Evolutionary conservation across 2,888 invertebrate genomes (phyloP).

Genomic region (Phania funesta): DNA sequence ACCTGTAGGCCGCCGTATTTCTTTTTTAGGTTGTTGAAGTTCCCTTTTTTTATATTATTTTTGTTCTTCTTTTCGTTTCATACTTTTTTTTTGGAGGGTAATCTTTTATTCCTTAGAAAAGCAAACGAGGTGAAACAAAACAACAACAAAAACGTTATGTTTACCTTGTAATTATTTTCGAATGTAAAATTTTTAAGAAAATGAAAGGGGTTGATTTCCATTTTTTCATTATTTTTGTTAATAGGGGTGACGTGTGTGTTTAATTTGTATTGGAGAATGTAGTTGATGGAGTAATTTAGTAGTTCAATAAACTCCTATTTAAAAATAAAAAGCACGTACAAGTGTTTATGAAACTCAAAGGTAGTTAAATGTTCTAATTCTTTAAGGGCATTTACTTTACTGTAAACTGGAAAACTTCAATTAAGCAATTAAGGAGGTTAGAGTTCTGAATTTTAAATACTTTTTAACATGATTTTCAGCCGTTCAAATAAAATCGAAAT

Average conservation of each 20-base stretch:
- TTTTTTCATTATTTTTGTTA: constrained; percentile 1
- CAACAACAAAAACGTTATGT: constrained; percentile 44
- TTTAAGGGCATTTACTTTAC: constrained; percentile 24
- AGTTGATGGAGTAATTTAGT: constrained; percentile 37
- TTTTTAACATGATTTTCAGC: too few species aligned
- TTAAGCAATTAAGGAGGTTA: too few species aligned
- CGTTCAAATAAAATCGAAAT: too few species aligned
- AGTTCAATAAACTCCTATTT: constrained; percentile 63
- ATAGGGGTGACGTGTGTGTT: not conserved
- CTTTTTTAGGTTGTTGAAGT: constrained; percentile 57
- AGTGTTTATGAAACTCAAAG: constrained; percentile 24
- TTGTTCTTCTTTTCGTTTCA: constrained; percentile 20
- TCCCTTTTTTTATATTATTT: constrained; percentile 41
- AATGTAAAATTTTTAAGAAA: constrained; percentile 54
- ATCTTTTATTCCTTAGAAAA: constrained; percentile 54
- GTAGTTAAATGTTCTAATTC: constrained; percentile 35
- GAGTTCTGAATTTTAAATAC: too few species aligned
- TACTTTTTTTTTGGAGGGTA: constrained; percentile 50
- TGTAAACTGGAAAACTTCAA: not conserved
- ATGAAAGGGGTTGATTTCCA: constrained; percentile 54
- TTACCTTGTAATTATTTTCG: constrained; percentile 66
- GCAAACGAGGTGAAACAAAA: constrained; percentile 21
- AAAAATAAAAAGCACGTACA: not conserved
- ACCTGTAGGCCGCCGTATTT: constrained; percentile 72
- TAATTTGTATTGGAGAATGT: not conserved